Conservation (phyloP, 2,113 vertebrate genomes). For the Urocolius indicus region DNA sequence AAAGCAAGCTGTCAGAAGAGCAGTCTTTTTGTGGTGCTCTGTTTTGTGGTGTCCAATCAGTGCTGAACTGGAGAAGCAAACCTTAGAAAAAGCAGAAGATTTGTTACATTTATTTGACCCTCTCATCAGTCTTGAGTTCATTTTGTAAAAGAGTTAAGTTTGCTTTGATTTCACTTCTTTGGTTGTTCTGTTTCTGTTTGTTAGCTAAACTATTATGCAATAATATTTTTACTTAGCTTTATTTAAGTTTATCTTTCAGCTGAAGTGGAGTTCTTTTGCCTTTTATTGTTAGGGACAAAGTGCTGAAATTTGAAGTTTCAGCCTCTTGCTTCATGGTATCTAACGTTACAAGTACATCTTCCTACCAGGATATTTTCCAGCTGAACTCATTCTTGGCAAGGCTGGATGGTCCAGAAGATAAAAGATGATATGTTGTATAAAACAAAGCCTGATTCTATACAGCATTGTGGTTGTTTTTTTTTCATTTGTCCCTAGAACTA, state of each 20-base stretch:
- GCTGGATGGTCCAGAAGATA: constrained; percentile 31
- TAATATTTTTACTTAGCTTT: constrained; percentile 35
- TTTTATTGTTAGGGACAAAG: constrained; percentile 24
- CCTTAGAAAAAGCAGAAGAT: neutral
- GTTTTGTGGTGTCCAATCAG: neutral
- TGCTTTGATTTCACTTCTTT: neutral
- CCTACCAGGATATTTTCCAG: constrained; percentile 60
- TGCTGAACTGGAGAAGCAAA: neutral
- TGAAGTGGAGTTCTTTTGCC: constrained; percentile 21
- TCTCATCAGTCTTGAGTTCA: neutral
- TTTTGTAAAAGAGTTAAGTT: neutral
- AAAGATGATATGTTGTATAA: constrained; percentile 27
- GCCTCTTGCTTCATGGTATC: constrained; percentile 8
- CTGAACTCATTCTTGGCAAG: constrained; percentile 64
- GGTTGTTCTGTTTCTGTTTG: constrained; percentile 1
- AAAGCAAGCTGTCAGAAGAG: neutral
- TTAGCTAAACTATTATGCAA: neutral
- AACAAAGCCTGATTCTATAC: neutral
- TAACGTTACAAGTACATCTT: constrained; percentile 26
- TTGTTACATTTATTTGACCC: neutral
- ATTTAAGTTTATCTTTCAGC: constrained; percentile 23
- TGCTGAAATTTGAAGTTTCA: constrained; percentile 49
- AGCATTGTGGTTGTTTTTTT: constrained; percentile 1
- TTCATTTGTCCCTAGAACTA: neutral
- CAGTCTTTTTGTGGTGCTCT: neutral